Conservation (phyloP, 2,113 vertebrate species). For the Orthochromis indermauri region DNA sequence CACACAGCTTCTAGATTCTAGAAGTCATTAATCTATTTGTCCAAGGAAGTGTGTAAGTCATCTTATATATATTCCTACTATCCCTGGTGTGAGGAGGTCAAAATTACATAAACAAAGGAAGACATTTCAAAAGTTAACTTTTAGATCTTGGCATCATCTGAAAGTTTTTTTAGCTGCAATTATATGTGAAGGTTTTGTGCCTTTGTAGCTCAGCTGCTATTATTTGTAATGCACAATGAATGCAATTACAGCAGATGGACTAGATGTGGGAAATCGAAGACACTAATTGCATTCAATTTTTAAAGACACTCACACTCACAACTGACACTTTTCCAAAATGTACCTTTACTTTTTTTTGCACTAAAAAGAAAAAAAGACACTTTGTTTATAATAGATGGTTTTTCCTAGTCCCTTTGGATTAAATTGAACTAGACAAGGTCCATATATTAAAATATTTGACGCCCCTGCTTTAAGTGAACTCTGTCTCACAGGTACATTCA, state of each 20-base stretch:
- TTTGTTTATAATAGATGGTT: not conserved
- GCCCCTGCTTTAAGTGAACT: not conserved
- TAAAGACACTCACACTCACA: not conserved
- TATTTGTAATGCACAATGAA: not conserved
- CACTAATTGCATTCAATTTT: not conserved
- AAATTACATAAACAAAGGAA: not conserved
- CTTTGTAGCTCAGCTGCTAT: not conserved
- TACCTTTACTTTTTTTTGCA: not conserved
- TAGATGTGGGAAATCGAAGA: not conserved
- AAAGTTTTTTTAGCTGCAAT: not conserved
- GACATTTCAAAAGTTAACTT: not conserved
- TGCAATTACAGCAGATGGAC: not conserved
- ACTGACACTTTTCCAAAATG: not conserved
- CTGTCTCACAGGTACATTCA: slow-evolving; percentile 88
- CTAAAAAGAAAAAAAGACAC: not conserved
- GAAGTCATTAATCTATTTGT: not conserved
- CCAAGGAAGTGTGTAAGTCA: not conserved
- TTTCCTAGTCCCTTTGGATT: not conserved
- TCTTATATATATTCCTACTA: not conserved
- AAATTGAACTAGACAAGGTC: not conserved
- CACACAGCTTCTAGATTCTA: not conserved
- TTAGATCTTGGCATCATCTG: not conserved
- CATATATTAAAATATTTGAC: not conserved
- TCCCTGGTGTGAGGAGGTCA: not conserved
- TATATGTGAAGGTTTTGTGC: not conserved